These are phyloP conservation scores for Bembecia ichneumoniformis DNA, from an alignment of 2,888 invertebrate genomes.

Conservation along the genomic window DNA sequence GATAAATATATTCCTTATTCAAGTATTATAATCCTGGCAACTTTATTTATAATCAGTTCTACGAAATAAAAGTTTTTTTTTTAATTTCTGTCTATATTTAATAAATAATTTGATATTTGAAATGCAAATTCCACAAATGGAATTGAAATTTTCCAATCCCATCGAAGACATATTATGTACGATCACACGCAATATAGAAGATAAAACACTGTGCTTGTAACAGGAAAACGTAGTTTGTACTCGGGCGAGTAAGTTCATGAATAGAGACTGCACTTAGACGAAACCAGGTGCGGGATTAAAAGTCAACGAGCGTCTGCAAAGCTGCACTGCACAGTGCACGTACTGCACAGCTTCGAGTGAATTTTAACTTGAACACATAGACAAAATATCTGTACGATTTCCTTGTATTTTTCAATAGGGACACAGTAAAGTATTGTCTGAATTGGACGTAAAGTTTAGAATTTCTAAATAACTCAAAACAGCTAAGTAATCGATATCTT, in stretches of 20 bases:
- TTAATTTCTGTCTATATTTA: neutral
- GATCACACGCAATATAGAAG: neutral
- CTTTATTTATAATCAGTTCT: neutral
- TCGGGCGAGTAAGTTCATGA: constrained; percentile 9
- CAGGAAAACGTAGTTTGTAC: constrained; percentile 13
- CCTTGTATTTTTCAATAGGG: too few relatives aligned
- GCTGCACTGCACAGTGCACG: constrained; percentile 34
- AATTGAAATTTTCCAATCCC: neutral
- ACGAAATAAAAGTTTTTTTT: constrained; percentile 3
- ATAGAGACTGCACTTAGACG: constrained; percentile 48
- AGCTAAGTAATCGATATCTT: too few relatives aligned
- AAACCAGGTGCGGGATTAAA: constrained; percentile 44
- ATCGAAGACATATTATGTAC: neutral
- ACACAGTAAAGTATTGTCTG: too few relatives aligned
- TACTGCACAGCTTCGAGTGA: constrained; percentile 9
- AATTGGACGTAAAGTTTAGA: too few relatives aligned
- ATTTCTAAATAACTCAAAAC: too few relatives aligned
- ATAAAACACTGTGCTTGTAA: constrained; percentile 12
- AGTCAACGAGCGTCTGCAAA: neutral
- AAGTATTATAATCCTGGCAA: too few relatives aligned
- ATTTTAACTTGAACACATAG: neutral
- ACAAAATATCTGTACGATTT: too few relatives aligned
- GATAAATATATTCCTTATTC: too few relatives aligned
- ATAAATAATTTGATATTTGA: too few relatives aligned
- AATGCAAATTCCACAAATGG: too few relatives aligned